phyloP scores from a whole-genome alignment of 2,113 vertebrate species.

The Microcebus murinus region DNA sequence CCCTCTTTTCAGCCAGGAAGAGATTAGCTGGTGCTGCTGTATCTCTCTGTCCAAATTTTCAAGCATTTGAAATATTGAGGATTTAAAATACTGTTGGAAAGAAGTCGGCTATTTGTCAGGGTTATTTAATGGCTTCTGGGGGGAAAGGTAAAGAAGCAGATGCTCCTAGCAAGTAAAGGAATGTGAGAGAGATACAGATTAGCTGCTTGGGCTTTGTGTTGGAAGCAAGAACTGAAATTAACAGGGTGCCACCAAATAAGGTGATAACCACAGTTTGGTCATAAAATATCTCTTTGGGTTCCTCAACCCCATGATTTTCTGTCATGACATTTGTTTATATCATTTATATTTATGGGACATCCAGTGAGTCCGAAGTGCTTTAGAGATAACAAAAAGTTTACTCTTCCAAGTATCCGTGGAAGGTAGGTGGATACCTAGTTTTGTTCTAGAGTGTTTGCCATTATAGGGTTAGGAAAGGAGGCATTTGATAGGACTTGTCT shows the following conservation, averaged over 20 bases:
- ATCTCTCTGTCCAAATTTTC: background rate
- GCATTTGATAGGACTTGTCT: background rate
- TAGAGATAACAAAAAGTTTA: background rate
- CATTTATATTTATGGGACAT: background rate
- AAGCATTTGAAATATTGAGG: background rate
- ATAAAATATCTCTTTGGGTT: background rate
- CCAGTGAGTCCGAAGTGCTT: background rate
- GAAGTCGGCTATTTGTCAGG: background rate
- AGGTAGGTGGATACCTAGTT: background rate
- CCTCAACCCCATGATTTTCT: background rate
- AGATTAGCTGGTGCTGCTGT: background rate
- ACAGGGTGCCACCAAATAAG: background rate
- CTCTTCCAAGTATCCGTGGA: background rate
- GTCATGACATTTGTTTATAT: background rate
- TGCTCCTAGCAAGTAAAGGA: background rate
- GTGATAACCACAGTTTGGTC: fast-evolving
- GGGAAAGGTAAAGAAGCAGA: background rate
- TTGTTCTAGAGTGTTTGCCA: background rate
- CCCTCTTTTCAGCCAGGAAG: background rate
- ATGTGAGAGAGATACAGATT: fast-evolving
- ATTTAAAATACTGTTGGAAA: background rate
- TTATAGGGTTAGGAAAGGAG: background rate
- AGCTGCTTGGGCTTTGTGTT: background rate
- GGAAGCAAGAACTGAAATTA: background rate
- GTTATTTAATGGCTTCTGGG: background rate